Conservation (phyloP, 2,113 vertebrate species). For the Pluvianellus socialis region DNA sequence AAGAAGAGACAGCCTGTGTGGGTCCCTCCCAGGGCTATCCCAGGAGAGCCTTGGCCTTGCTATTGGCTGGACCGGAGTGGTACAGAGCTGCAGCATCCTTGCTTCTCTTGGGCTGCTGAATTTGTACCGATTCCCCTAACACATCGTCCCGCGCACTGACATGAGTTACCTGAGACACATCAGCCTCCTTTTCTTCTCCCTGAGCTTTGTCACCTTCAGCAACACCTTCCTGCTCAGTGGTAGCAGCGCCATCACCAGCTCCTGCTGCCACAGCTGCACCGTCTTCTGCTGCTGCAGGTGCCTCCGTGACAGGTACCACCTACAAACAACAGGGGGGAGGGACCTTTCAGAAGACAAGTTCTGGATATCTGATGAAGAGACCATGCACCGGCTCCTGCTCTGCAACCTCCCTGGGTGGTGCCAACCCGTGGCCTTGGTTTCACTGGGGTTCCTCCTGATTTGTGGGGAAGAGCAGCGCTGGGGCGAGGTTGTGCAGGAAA, state of each 20-base stretch:
- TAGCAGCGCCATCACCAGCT: background rate
- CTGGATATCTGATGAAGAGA: background rate
- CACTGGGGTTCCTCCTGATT: background rate
- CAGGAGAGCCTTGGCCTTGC: background rate
- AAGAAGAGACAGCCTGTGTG: background rate
- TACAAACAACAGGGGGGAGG: slow-evolving; percentile 25
- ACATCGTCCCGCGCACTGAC: background rate
- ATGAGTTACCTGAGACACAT: slow-evolving; percentile 50
- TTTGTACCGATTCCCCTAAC: background rate
- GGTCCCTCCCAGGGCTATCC: background rate
- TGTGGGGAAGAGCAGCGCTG: accelerated
- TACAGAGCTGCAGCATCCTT: background rate
- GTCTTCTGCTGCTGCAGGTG: background rate
- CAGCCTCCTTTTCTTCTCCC: slow-evolving; percentile 65
- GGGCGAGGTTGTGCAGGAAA: background rate
- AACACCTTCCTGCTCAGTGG: slow-evolving; percentile 5
- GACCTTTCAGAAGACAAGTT: background rate
- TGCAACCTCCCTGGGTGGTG: background rate
- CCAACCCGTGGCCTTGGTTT: background rate
- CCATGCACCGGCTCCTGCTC: background rate
- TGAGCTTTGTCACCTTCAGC: slow-evolving; percentile 49
- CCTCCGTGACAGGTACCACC: slow-evolving; percentile 6
- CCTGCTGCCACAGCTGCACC: background rate
- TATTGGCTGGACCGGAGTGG: background rate
- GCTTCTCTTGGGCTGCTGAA: accelerated